Base-by-base conservation (phyloP, 2,888 invertebrate genomes). In the Hypercompe scribonia region DNA sequence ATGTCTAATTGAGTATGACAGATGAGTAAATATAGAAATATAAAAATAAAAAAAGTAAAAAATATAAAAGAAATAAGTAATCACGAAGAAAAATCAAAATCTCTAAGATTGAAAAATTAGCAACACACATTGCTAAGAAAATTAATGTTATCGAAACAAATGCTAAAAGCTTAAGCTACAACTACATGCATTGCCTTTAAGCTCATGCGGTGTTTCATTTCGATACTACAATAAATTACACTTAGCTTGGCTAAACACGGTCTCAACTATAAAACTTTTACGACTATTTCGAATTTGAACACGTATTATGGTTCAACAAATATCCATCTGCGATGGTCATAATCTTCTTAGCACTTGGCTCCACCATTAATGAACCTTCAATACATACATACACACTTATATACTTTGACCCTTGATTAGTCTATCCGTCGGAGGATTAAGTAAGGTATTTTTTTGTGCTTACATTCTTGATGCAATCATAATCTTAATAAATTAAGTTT, bases 161-260 rank as follows among this genome's bases (percentile, higher is more conserved):
- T 24, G 21, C 21, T 42, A 11, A 66, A 46, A 66, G 66, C 66
- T 46, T 46, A 66, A 46, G 31, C 46, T 42, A 33, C 28, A 46
- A 46, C 42, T 42, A 67, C 50, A 36, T 36, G 33, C 50, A 68
- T n/a, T 54, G 54, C 34, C 50, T n/a, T 68, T 54, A 36, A 46
- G 66, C 31, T 54, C 68, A 54, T 15, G 34, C 33, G 54, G 54
- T 34, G 33, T 54, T 67, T 68, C 34, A n/a, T 34, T 54, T 68
- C 33, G 21, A 68, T 68, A 68, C 68, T 33, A n/a, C 31, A 24
- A 68, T 68, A 68, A 50, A 54, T 68, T 54, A 68, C 34, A n/a
- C 28, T 50, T 68, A 54, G 54, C 54, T 24, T 54, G 18, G 24
- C 50, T n/a, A 34, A 46, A 66, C 65, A 66, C 31, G 65, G 31